These are phyloP conservation scores for Antrozous pallidus DNA, from an alignment of 2,797 vertebrate genomes.

Conservation along the genomic window DNA sequence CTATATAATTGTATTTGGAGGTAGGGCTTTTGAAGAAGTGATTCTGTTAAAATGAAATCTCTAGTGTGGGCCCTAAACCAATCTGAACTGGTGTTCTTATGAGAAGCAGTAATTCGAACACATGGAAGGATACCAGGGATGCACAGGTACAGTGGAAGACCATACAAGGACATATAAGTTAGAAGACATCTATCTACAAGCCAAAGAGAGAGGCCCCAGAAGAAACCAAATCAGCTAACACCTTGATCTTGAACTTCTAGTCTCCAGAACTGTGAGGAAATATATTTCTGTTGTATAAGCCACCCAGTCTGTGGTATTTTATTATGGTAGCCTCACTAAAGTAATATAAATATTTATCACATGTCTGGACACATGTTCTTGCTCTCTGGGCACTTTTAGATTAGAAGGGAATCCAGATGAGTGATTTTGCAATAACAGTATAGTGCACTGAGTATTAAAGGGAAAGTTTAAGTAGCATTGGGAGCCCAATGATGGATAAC, in stretches of 20 bases:
- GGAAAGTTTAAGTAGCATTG: neutral
- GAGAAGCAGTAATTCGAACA: neutral
- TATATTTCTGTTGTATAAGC: neutral
- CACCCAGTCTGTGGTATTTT: neutral
- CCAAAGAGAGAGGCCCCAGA: neutral
- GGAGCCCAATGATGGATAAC: neutral
- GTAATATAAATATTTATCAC: neutral
- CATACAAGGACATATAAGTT: no score
- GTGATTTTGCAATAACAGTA: neutral
- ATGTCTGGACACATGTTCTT: neutral
- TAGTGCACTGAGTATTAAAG: neutral
- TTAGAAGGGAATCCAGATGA: neutral
- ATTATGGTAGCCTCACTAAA: neutral
- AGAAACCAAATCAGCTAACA: neutral
- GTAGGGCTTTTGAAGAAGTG: neutral
- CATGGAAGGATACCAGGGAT: neutral
- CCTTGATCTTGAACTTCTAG: neutral
- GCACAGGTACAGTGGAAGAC: neutral
- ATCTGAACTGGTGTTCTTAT: neutral
- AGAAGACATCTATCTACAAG: neutral
- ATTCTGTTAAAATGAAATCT: neutral
- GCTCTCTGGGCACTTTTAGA: neutral
- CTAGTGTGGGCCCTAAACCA: neutral
- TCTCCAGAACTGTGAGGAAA: neutral
- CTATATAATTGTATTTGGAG: neutral